Base-by-base conservation (phyloP, 2,888 invertebrate species). In the Buathra laborator region DNA sequence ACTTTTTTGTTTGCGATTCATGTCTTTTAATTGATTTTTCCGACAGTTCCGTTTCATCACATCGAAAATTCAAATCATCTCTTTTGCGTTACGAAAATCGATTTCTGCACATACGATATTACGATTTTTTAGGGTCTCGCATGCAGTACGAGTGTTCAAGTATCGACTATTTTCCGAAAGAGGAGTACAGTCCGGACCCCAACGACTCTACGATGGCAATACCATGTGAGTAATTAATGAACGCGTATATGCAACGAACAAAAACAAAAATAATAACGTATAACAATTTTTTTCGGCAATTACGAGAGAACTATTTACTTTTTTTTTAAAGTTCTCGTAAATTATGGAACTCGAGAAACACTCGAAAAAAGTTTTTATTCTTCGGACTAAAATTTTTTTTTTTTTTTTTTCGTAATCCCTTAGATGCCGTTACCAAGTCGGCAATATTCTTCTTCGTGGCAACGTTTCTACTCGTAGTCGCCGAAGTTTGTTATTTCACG, bases 121-220 rank as follows among this genome's bases (percentile, higher is more conserved):
- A 56, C 77, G 81, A 83, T 89, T 91, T 90, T 92, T 87, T 96
- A 97, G 97, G 96, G 92, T 96, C 97, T 86, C 96, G 96, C 89
- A 95, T 95, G 87, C 95, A 96, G 86, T 96, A 96, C 94, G 95
- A 96, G 88, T 98, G 98, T 94, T 95, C 96, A 92, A 96, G 96
- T 94, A 98, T 98, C 89, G 97, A 98, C 92, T 98, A 98, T 94
- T 98, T 98, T 93, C 97, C 98, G 9, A 95, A 96, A 90, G 98
- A 98, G 90, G 97, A 97, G 90, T 98, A 98, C 94, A 96, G 96
- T 89, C 97, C 98, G 14, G 98, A 98, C 94, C 97, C 97, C 0
- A 97, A 97, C 91, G 98, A 98, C 94, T 98, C 98, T 9, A 98
- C 98, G n/a, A 96, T 97, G 94, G 98, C 98, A 37, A 98, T 98